These are phyloP conservation scores for Leptatherina wallacei DNA, from an alignment of 2,797 vertebrate genomes.

Conservation along the genomic window DNA sequence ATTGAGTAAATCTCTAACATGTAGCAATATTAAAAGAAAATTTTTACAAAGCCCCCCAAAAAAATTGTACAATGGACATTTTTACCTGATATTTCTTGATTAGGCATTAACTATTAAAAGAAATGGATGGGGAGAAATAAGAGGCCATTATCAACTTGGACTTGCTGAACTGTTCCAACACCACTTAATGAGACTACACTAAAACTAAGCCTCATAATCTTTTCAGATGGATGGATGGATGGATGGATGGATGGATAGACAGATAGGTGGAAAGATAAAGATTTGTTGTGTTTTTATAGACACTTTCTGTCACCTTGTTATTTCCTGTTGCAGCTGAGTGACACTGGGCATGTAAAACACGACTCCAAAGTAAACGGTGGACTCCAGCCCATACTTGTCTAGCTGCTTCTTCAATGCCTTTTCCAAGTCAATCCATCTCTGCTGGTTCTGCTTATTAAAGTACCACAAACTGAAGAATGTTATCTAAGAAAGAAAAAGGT, in stretches of 20 bases:
- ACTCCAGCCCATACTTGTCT: conserved; percentile 95
- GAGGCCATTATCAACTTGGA: background rate
- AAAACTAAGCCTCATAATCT: no score
- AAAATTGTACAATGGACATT: background rate
- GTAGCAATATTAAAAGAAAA: background rate
- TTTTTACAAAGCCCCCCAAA: background rate
- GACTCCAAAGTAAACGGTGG: conserved; percentile 97
- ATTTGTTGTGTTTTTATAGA: conserved; percentile 1
- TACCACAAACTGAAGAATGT: conserved; percentile 99
- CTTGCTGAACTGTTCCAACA: no score
- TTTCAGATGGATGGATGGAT: background rate
- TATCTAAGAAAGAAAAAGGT: conserved; percentile 80
- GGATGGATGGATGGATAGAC: background rate
- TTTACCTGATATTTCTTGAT: background rate
- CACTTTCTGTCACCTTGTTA: conserved; percentile 89
- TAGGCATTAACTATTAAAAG: background rate
- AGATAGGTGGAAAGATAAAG: no score
- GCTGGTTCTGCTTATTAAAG: conserved; percentile 97
- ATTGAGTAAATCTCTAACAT: background rate
- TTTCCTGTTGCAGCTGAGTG: conserved; percentile 95
- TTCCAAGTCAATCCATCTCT: conserved; percentile 97
- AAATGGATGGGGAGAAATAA: background rate
- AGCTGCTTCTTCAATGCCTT: conserved; percentile 98
- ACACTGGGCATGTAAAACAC: conserved; percentile 95
- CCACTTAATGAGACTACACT: no score